Evolutionary conservation across 2,797 vertebrate species (phyloP).

Genomic region (Oreonectes daqikongensis): DNA sequence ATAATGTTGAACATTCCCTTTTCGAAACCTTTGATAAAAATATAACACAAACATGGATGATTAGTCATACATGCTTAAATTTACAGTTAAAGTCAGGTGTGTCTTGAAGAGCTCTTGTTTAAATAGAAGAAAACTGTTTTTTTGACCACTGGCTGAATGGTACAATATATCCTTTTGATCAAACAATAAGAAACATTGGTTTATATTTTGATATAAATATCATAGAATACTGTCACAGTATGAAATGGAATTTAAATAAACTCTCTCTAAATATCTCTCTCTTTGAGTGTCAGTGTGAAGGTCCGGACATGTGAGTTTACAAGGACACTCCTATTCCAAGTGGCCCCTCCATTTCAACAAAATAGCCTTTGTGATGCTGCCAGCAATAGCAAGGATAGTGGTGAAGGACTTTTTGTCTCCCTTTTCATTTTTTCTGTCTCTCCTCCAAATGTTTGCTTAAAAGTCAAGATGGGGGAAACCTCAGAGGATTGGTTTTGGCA

Average conservation of each 20-base stretch:
- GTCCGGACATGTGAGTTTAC: constrained; percentile 58
- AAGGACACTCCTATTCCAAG: constrained; percentile 57
- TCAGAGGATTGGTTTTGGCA: constrained; percentile 62
- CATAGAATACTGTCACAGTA: background rate
- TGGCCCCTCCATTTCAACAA: constrained; percentile 67
- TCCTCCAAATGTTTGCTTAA: constrained; percentile 73
- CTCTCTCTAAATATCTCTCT: constrained; percentile 13
- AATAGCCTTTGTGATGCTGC: constrained; percentile 75
- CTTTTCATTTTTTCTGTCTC: constrained; percentile 62
- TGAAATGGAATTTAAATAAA: background rate
- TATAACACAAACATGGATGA: no score
- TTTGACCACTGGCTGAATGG: background rate
- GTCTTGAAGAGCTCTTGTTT: background rate
- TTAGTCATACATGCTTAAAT: background rate
- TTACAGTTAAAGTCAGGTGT: no score
- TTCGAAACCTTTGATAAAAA: no score
- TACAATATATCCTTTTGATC: background rate
- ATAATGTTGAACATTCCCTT: no score
- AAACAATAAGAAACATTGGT: constrained; percentile 7
- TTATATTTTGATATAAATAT: background rate
- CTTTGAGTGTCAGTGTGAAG: constrained; percentile 36
- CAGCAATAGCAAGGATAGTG: constrained; percentile 71
- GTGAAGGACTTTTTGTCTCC: constrained; percentile 65
- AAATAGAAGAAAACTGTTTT: background rate
- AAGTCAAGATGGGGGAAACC: constrained; percentile 72